These are phyloP conservation scores for Ennomos fuscantarius DNA, from an alignment of 2,888 invertebrate species.

Conservation along the genomic window DNA sequence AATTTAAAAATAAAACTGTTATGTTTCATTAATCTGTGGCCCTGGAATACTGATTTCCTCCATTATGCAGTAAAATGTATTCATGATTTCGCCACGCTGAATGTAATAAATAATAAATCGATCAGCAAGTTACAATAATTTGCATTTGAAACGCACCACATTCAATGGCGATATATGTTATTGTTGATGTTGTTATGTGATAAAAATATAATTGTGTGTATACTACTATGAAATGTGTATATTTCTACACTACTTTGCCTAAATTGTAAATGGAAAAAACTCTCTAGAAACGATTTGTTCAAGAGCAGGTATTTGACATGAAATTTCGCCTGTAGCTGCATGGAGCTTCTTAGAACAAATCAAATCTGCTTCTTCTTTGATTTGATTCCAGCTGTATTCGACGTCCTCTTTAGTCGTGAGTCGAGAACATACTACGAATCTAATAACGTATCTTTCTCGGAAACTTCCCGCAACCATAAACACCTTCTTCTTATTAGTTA, in stretches of 20 bases:
- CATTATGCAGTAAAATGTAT: too few species aligned
- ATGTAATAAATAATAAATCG: too few species aligned
- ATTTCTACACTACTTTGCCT: conserved; percentile 59
- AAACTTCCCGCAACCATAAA: conserved; percentile 92
- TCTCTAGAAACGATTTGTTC: conserved; percentile 58
- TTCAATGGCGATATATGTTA: too few species aligned
- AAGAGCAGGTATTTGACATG: conserved; percentile 58
- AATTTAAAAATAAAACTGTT: too few species aligned
- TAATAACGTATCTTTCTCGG: conserved; percentile 88
- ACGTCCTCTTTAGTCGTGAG: conserved; percentile 89
- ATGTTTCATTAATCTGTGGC: too few species aligned
- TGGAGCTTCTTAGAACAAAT: conserved; percentile 57
- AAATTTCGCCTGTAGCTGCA: conserved; percentile 25
- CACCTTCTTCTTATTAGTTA: conserved; percentile 91
- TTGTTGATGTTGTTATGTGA: too few species aligned
- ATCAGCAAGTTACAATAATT: too few species aligned
- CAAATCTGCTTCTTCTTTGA: conserved; percentile 83
- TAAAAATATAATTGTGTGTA: conserved; percentile 1
- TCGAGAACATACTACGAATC: conserved; percentile 93
- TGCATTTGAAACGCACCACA: too few species aligned
- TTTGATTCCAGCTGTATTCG: conserved; percentile 89
- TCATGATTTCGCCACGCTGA: too few species aligned
- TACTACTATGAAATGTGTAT: too few species aligned
- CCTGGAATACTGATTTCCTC: too few species aligned
- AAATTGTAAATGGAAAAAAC: conserved; percentile 65